A percentile compares a stretch with the other conserved stretches of the same genome.
Evolutionary conservation across 2,888 invertebrate species (phyloP).

Genomic region (Papilio gigon): DNA sequence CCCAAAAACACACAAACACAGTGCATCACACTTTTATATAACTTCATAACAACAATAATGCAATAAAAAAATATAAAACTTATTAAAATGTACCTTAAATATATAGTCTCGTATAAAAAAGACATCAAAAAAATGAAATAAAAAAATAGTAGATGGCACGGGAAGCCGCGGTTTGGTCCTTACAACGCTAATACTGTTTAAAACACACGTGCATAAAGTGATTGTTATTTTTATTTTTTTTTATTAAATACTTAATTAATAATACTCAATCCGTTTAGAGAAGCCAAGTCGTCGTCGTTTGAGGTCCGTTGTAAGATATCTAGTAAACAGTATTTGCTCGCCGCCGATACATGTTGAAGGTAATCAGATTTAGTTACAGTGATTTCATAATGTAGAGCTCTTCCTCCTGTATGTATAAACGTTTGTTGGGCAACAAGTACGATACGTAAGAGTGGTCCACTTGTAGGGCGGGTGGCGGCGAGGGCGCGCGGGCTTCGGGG

Average conservation of each 20-base stretch:
- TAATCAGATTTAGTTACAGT: constrained; percentile 53
- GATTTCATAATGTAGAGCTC: constrained; percentile 72
- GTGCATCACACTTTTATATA: constrained; percentile 62
- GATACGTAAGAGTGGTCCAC: constrained; percentile 69
- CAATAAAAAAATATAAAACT: constrained; percentile 51
- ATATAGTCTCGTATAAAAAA: constrained; percentile 45
- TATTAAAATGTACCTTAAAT: constrained; percentile 47
- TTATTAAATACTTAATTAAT: constrained; percentile 65
- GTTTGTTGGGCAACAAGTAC: constrained; percentile 68
- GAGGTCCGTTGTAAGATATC: constrained; percentile 38
- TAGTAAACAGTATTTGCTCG: constrained; percentile 13
- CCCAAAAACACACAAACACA: constrained; percentile 82
- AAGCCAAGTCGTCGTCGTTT: constrained; percentile 66
- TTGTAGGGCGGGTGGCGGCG: constrained; percentile 56
- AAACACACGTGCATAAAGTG: constrained; percentile 52
- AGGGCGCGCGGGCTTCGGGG: constrained; percentile 49
- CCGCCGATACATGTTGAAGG: constrained; percentile 18
- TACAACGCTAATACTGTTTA: constrained; percentile 49
- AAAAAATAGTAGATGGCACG: constrained; percentile 66
- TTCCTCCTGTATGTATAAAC: constrained; percentile 72
- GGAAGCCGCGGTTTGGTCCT: constrained; percentile 71
- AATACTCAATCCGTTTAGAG: constrained; percentile 64
- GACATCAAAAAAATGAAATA: constrained; percentile 34
- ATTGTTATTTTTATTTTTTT: constrained; percentile 59
- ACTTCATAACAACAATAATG: constrained; percentile 48